Evolutionary conservation across 1,140 invertebrate species (phyloP).

Genomic region (Nephila pilipes): DNA sequence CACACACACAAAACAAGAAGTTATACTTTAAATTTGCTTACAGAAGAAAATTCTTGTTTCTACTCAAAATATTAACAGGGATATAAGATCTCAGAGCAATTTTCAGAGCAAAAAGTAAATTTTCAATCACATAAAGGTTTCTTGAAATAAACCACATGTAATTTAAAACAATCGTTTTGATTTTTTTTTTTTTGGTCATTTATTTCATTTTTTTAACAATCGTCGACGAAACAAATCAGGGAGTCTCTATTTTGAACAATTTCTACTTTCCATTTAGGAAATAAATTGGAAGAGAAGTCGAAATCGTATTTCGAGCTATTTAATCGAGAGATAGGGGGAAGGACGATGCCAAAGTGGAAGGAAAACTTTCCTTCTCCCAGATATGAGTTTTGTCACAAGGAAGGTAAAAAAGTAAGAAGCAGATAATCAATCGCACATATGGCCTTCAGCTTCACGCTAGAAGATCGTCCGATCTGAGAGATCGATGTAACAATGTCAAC

Average conservation of each 20-base stretch:
- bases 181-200: neutral
- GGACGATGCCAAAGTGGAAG: neutral
- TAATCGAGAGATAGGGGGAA: neutral
- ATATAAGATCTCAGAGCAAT: too few relatives aligned
- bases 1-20: too few relatives aligned
- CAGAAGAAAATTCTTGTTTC: too few relatives aligned
- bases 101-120: neutral
- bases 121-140: neutral
- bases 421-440: constrained; percentile 47
- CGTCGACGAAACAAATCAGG: neutral
- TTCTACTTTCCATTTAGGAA: neutral
- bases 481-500: neutral
- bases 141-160: neutral
- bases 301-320: neutral
- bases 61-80: too few relatives aligned
- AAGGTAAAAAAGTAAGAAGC: constrained; percentile 27
- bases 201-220: neutral
- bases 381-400: constrained; percentile 38
- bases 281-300: neutral
- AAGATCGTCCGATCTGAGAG: neutral
- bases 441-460: constrained; percentile 37
- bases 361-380: constrained; percentile 14
- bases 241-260: neutral
- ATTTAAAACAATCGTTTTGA: neutral
- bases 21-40: too few relatives aligned